These are phyloP conservation scores for Pseudobourletiella spinata DNA, from an alignment of 1,140 invertebrate species.

Conservation along the genomic window DNA sequence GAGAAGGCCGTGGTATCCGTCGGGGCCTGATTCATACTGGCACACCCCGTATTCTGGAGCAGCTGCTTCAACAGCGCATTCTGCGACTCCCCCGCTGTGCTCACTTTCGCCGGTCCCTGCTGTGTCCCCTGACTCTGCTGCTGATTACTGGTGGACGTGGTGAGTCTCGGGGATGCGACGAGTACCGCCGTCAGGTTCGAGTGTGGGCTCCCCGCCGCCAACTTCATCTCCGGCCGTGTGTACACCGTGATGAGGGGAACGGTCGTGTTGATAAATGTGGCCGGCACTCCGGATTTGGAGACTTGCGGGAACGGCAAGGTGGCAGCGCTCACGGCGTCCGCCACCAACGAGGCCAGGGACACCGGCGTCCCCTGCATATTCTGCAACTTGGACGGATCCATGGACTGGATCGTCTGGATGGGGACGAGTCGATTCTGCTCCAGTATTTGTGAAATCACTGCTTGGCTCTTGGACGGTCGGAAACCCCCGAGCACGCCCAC, in stretches of 20 bases:
- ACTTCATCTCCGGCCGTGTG: slow-evolving; percentile 10
- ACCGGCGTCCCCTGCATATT: slow-evolving; percentile 11
- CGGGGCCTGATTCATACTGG: slow-evolving; percentile 44
- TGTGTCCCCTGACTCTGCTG: not conserved
- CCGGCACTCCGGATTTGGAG: slow-evolving; percentile 1
- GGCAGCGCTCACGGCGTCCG: slow-evolving; percentile 38
- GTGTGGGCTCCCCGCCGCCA: slow-evolving; percentile 3
- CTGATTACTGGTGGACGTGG: slow-evolving; percentile 7
- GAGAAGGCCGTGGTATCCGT: slow-evolving; percentile 33
- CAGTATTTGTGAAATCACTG: slow-evolving; percentile 13
- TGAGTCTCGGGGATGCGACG: slow-evolving; percentile 12
- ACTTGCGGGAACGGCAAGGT: slow-evolving; percentile 26
- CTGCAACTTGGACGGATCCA: slow-evolving; percentile 8
- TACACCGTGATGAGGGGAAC: slow-evolving; percentile 4
- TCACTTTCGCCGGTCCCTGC: slow-evolving; percentile 28
- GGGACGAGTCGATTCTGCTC: slow-evolving; percentile 14
- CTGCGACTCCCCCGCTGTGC: slow-evolving; percentile 61
- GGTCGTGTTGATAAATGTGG: slow-evolving; percentile 2
- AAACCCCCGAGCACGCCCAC: slow-evolving; percentile 23
- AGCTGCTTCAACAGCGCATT: slow-evolving; percentile 84
- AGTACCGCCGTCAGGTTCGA: slow-evolving; percentile 13
- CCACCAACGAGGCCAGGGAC: slow-evolving; percentile 33
- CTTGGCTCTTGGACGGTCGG: slow-evolving; percentile 13
- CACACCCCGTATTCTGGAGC: slow-evolving; percentile 70
- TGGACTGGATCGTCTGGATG: slow-evolving; percentile 12